These are phyloP conservation scores for Chamaea fasciata DNA, from an alignment of 2,113 vertebrate species.

Conservation along the genomic window DNA sequence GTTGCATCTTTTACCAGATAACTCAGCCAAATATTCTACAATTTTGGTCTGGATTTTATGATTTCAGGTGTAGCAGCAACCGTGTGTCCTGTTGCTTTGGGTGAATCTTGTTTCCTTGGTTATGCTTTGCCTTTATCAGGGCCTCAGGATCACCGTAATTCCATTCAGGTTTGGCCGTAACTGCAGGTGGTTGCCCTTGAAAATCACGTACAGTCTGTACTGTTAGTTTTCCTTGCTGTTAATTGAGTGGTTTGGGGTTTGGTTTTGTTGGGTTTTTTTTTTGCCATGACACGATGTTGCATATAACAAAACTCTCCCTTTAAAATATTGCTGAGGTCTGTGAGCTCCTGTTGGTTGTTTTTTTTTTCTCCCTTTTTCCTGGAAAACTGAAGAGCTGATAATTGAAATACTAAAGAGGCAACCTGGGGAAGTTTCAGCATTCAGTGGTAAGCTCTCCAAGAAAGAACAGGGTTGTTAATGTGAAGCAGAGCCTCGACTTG, in stretches of 20 bases:
- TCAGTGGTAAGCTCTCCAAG: background rate
- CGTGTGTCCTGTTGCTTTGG: background rate
- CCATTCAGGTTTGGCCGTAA: background rate
- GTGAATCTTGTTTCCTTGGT: background rate
- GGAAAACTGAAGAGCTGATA: background rate
- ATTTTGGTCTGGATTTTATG: background rate
- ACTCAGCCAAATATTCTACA: background rate
- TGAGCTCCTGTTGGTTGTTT: background rate
- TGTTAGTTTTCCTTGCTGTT: background rate
- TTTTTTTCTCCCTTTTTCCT: background rate
- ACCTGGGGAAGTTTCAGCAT: background rate
- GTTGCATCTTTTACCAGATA: background rate
- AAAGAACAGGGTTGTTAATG: background rate
- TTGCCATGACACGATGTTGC: background rate
- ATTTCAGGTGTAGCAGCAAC: background rate
- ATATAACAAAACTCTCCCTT: background rate
- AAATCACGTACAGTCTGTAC: background rate
- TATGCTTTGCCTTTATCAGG: background rate
- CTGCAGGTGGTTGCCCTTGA: background rate
- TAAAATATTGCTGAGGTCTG: background rate
- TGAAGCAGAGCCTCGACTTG: background rate
- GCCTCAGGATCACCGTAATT: background rate
- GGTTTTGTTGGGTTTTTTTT: background rate
- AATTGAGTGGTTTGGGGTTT: background rate
- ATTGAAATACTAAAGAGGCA: constrained; percentile 7